Conservation (phyloP, 2,797 vertebrate species). For the Thalassophryne amazonica region DNA sequence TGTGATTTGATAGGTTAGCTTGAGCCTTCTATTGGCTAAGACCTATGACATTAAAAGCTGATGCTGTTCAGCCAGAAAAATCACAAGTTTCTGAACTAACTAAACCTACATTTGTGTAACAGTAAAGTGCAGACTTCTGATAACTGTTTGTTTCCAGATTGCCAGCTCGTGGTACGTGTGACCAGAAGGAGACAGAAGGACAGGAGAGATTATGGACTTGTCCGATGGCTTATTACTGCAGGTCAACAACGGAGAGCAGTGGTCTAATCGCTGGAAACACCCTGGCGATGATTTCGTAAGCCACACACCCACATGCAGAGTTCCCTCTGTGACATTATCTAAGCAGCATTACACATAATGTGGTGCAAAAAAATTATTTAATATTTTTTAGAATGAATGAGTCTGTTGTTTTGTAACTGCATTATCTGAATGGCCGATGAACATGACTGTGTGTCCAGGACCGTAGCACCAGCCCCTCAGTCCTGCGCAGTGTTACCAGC, state of each 20-base stretch:
- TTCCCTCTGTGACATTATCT: not conserved
- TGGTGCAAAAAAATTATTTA: too few relatives aligned
- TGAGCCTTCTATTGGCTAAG: too few relatives aligned
- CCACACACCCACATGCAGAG: not conserved
- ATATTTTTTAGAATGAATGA: too few relatives aligned
- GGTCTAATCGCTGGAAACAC: slow-evolving; percentile 86
- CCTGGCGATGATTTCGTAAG: slow-evolving; percentile 91
- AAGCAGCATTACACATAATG: not conserved
- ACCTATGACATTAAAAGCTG: too few relatives aligned
- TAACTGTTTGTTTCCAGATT: slow-evolving; percentile 50
- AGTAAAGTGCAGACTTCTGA: not conserved
- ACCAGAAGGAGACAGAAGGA: slow-evolving; percentile 50
- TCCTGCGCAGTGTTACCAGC: slow-evolving; percentile 86
- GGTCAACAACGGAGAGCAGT: slow-evolving; percentile 87
- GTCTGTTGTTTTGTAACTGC: not conserved
- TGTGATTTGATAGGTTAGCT: too few relatives aligned
- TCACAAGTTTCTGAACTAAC: too few relatives aligned
- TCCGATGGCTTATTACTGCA: slow-evolving; percentile 88
- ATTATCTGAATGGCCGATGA: slow-evolving; percentile 3
- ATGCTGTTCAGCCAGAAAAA: too few relatives aligned
- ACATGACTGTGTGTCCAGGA: slow-evolving; percentile 75
- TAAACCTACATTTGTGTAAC: too few relatives aligned
- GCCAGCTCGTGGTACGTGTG: slow-evolving; percentile 67
- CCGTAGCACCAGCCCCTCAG: slow-evolving; percentile 87
- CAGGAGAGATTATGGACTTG: slow-evolving; percentile 83